A percentile compares a stretch with the other conserved stretches of the same genome.
phyloP scores from a whole-genome alignment of 2,888 invertebrate species.

The Netelia fuscicornis region DNA sequence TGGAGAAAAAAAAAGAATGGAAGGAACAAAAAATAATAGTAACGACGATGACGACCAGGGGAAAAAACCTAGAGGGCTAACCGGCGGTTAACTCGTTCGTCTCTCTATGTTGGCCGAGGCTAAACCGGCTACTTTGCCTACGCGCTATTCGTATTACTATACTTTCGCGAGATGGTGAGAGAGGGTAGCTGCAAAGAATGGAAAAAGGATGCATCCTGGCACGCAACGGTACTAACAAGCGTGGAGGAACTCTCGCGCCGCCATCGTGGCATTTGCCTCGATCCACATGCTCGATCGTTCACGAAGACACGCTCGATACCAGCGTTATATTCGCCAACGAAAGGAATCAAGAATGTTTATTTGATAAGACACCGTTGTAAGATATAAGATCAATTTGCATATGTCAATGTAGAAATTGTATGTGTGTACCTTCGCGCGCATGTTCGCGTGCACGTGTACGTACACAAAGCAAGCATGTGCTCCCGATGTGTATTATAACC shows the following conservation, averaged over 20 bases:
- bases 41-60: neutral
- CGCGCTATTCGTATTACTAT: constrained; percentile 60
- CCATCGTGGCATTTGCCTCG: constrained; percentile 54
- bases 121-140: constrained; percentile 66
- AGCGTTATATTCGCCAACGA: constrained; percentile 66
- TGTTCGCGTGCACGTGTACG: neutral
- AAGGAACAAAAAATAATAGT: neutral
- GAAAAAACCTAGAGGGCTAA: constrained; percentile 30
- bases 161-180: neutral
- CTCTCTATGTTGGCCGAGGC: constrained; percentile 40
- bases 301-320: constrained; percentile 70
- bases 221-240: constrained; percentile 65
- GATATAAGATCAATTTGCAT: constrained; percentile 73
- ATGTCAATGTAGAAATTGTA: constrained; percentile 68
- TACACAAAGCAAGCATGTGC: constrained; percentile 24
- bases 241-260: constrained; percentile 29
- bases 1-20: neutral
- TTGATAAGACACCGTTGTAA: constrained; percentile 72
- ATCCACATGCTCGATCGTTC: constrained; percentile 71
- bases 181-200: constrained; percentile 4
- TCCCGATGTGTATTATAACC: constrained; percentile 48
- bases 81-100: constrained; percentile 39
- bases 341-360: constrained; percentile 69
- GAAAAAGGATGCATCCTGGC: constrained; percentile 59
- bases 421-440: neutral